Base-by-base conservation (phyloP, 1,140 invertebrate genomes). In the Harpegnathos saltator region DNA sequence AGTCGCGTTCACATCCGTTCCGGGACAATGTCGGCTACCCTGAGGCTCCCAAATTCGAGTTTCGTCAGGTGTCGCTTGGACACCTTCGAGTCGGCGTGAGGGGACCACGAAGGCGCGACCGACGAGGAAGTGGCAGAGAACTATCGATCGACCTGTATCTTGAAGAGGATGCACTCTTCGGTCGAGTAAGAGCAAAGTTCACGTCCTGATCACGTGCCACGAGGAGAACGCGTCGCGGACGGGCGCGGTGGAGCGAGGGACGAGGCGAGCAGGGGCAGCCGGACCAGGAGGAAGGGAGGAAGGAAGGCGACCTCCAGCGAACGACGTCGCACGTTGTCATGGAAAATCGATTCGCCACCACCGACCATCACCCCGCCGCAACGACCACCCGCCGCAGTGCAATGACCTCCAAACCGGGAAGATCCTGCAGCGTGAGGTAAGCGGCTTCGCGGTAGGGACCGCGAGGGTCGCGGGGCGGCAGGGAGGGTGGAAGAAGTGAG, bases 371-470 rank as follows among this genome's bases (percentile, higher is more conserved):
- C 87, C 85, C 80, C 77, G 82, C 87, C 89, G 89, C 90, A 91
- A 89, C 90, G 91, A 85, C 74, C 80, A 80, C 68, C 89, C 87
- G 84, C 54, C 77, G 83, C 85, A 87, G 93, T 92, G 91, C 93
- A 92, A 94, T 94, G 93, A 92, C 93, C 92, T 93, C 93, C 87
- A 94, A 94, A 94, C 86, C 92, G 77, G 92, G 90, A 92, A 94
- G 92, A 89, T 92, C 93, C 84, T 93, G 90, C 85, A 91, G 90
- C 62, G 91, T 92, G 87, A 93, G 93, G 93, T 94, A 92, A 92
- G 91, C 62, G 68, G 78, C 85, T 86, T 90, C 86, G 62, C 52
- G 22, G 38, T 66, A 48, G 74, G 12, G 29, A 65, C 66, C 26
- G 38, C 12, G 7, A 59, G 77, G 44, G 63, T 83, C 48, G 68